phyloP scores from a whole-genome alignment of 1,140 invertebrate genomes.

The Eurosta solidaginis region DNA sequence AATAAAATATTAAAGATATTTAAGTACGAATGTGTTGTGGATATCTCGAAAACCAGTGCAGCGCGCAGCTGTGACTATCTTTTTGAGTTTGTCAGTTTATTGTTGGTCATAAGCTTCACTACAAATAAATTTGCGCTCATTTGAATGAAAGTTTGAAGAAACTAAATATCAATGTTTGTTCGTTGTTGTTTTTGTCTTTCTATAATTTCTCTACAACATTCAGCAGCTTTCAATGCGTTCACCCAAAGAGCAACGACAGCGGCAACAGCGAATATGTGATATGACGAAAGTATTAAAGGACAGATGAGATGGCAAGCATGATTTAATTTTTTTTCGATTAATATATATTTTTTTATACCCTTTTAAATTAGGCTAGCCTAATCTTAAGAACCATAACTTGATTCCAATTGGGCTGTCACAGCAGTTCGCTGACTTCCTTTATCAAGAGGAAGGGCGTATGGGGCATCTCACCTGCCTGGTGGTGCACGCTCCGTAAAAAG shows the following conservation, averaged over 20 bases:
- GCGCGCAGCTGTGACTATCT: background rate
- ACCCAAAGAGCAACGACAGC: background rate
- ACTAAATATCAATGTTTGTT: background rate
- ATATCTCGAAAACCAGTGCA: slow-evolving; percentile 9
- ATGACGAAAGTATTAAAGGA: background rate
- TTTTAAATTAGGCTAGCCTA: too few species aligned
- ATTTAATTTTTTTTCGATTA: slow-evolving; percentile 19
- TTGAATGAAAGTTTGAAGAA: slow-evolving; percentile 22
- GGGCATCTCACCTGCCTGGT: too few species aligned
- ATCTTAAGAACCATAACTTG: too few species aligned
- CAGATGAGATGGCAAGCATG: background rate
- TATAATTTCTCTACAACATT: background rate
- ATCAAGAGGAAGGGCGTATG: too few species aligned
- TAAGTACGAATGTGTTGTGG: background rate
- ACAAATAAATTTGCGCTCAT: slow-evolving; percentile 10
- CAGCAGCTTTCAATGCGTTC: slow-evolving; percentile 13
- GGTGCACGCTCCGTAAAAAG: too few species aligned
- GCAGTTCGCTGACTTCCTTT: too few species aligned
- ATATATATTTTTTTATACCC: background rate
- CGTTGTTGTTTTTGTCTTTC: background rate
- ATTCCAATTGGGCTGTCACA: too few species aligned
- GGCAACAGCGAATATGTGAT: background rate
- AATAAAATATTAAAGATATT: background rate
- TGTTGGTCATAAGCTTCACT: background rate
- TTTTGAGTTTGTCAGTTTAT: background rate